A percentile compares a stretch with the other conserved stretches of the same genome.
Conservation (phyloP, 2,888 invertebrate species). For the Helleia helle region DNA sequence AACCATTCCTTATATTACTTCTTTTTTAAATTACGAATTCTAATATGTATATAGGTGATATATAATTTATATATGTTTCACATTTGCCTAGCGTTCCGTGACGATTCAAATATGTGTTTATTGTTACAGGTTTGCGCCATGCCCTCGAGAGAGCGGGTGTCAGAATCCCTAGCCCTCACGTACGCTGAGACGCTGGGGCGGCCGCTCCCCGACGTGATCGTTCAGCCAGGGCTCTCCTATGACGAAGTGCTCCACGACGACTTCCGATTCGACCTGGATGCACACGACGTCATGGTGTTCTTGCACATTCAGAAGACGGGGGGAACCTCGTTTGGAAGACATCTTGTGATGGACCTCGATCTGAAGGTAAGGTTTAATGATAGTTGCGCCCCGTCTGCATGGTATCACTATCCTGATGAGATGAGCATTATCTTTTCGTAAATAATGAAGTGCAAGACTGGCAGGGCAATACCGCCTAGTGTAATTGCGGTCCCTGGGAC, state of each 20-base stretch:
- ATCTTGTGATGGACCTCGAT: conserved; percentile 95
- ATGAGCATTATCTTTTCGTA: too few species aligned
- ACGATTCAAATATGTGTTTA: conserved; percentile 11
- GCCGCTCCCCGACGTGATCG: conserved; percentile 65
- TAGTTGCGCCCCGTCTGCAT: too few species aligned
- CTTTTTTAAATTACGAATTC: too few species aligned
- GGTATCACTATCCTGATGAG: too few species aligned
- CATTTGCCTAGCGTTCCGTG: too few species aligned
- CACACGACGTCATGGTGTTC: conserved; percentile 97
- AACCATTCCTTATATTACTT: too few species aligned
- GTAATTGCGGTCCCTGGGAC: too few species aligned
- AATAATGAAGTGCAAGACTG: too few species aligned
- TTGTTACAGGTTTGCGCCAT: conserved; percentile 80
- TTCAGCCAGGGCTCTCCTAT: conserved; percentile 83
- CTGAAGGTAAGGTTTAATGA: conserved; percentile 77
- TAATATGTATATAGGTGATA: too few species aligned
- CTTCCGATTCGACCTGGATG: conserved; percentile 91
- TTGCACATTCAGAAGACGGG: conserved; percentile 99
- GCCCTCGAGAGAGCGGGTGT: conserved; percentile 77
- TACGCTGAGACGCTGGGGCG: conserved; percentile 69
- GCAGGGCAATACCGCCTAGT: too few species aligned
- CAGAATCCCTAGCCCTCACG: conserved; percentile 64
- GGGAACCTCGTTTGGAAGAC: conserved; percentile 97
- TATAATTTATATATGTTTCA: too few species aligned
- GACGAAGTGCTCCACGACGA: conserved; percentile 90